These are phyloP conservation scores for Myotis brandtii DNA, from an alignment of 2,113 vertebrate species.

Conservation along the genomic window DNA sequence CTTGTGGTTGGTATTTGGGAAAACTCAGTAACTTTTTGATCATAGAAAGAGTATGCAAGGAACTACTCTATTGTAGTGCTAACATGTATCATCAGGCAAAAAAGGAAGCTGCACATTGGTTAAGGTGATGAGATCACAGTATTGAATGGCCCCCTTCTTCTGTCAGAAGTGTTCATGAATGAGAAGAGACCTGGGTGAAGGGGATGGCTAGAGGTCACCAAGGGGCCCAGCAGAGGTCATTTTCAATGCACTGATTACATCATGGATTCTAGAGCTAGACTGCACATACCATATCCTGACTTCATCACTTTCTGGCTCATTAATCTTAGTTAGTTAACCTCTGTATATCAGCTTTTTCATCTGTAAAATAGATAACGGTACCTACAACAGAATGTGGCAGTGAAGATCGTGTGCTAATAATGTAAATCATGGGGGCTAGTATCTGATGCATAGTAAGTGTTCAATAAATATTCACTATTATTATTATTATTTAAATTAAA, in stretches of 20 bases:
- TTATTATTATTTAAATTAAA: neutral
- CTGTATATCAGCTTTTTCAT: neutral
- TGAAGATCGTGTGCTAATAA: neutral
- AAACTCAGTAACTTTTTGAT: neutral
- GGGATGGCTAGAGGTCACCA: neutral
- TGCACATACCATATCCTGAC: neutral
- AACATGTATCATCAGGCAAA: neutral
- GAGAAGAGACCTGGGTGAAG: neutral
- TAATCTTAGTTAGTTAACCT: neutral
- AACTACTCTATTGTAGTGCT: neutral
- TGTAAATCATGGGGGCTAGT: neutral
- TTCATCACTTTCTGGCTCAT: neutral
- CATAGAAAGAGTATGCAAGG: neutral
- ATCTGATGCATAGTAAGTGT: neutral
- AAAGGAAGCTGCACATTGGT: neutral
- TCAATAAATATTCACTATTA: neutral
- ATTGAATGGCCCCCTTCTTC: neutral
- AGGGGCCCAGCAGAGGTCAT: neutral
- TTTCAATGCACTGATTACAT: neutral
- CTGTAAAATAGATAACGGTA: neutral
- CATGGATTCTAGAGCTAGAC: neutral
- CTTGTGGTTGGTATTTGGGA: neutral
- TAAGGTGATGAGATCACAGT: neutral
- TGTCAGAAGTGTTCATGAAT: neutral
- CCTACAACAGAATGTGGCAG: neutral